Evolutionary conservation across 2,797 vertebrate genomes (phyloP).

Genomic region (Scyliorhinus canicula): DNA sequence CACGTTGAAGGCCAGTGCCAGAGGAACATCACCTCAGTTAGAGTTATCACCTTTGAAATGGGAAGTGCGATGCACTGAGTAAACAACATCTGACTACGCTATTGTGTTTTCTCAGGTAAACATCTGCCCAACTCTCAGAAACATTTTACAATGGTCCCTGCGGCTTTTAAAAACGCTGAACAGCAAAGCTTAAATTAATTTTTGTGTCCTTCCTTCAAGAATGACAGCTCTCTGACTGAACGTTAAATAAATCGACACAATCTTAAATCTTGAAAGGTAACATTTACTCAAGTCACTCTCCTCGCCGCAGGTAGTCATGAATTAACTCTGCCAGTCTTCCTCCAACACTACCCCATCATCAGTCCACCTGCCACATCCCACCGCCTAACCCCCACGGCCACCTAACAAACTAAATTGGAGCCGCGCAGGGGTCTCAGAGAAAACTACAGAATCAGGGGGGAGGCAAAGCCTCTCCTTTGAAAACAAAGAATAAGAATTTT

Average conservation of each 20-base stretch:
- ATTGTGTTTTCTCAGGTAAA: not conserved
- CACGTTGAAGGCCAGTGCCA: too few relatives aligned
- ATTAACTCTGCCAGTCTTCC: not conserved
- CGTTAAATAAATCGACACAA: not conserved
- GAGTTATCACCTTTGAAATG: too few relatives aligned
- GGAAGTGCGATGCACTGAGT: too few relatives aligned
- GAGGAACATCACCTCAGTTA: too few relatives aligned
- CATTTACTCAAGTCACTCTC: not conserved
- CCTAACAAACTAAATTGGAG: not conserved
- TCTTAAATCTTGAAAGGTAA: not conserved
- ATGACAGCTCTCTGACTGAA: not conserved
- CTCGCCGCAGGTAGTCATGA: not conserved
- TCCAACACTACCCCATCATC: not conserved
- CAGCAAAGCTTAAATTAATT: not conserved
- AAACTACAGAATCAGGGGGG: not conserved
- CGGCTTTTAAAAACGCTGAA: not conserved
- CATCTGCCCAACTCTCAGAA: not conserved
- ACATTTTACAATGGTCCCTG: not conserved
- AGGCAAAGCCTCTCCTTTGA: not conserved
- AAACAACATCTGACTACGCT: not conserved
- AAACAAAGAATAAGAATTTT: not conserved
- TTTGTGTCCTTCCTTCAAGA: not conserved
- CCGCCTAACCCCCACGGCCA: not conserved
- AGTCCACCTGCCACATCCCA: not conserved
- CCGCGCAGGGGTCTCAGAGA: too few relatives aligned